phyloP scores from a whole-genome alignment of 2,797 vertebrate species.

The Lepilemur septentrionalis region DNA sequence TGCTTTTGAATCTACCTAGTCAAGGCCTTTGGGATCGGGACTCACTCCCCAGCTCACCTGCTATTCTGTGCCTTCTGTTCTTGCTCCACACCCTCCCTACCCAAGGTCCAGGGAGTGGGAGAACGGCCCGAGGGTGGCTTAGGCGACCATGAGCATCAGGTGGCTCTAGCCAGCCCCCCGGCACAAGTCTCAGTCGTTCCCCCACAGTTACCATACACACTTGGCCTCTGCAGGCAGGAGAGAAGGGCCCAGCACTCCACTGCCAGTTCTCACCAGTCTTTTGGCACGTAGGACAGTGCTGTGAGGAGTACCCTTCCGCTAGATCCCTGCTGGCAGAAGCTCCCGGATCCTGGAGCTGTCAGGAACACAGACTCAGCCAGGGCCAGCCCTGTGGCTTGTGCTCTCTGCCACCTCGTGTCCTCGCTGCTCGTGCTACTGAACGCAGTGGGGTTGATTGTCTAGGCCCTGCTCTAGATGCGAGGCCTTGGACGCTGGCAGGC shows the following conservation, averaged over 20 bases:
- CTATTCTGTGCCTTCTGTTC: neutral
- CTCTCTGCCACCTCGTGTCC: neutral
- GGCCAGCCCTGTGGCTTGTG: neutral
- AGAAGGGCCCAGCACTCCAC: neutral
- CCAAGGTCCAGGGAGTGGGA: neutral
- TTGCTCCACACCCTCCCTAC: neutral
- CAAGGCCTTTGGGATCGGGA: neutral
- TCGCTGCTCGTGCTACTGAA: neutral
- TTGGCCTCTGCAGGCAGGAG: neutral
- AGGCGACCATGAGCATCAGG: neutral
- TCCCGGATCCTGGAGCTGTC: neutral
- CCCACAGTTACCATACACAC: neutral
- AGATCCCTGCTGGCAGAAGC: neutral
- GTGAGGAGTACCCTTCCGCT: neutral
- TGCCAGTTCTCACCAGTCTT: neutral
- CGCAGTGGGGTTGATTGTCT: fast-evolving
- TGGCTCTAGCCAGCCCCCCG: neutral
- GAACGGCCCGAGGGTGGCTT: neutral
- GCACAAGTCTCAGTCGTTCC: neutral
- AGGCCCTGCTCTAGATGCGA: neutral
- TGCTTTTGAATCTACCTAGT: neutral
- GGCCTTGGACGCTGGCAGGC: neutral
- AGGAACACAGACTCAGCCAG: neutral
- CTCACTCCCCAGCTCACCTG: neutral
- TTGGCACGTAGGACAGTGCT: neutral